A percentile compares a stretch with the other conserved stretches of the same genome.
Conservation (phyloP, 1,140 invertebrate genomes). For the Campodea augens region DNA sequence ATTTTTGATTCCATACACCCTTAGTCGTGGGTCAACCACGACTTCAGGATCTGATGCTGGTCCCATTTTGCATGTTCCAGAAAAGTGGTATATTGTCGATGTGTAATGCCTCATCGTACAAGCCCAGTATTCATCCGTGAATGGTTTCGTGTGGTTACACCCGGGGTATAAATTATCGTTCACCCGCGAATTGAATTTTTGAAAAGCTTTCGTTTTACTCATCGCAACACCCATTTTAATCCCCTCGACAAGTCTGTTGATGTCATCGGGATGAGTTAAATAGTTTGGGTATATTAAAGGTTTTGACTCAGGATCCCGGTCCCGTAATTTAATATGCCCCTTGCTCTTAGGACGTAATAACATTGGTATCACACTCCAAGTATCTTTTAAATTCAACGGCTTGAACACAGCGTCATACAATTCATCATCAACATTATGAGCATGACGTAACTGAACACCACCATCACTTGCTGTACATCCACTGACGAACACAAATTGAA, state of each 20-base stretch:
- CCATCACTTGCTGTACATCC: slow-evolving; percentile 62
- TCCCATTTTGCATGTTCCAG: slow-evolving; percentile 70
- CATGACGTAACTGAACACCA: too few species aligned
- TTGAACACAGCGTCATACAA: slow-evolving; percentile 17
- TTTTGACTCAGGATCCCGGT: slow-evolving; percentile 61
- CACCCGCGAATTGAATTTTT: slow-evolving; percentile 45
- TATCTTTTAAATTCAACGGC: slow-evolving; percentile 15
- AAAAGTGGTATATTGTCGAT: slow-evolving; percentile 71
- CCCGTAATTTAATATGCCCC: slow-evolving; percentile 53
- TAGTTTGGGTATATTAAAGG: slow-evolving; percentile 80
- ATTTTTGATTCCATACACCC: slow-evolving; percentile 51
- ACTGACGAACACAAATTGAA: slow-evolving; percentile 70
- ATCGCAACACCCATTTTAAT: slow-evolving; percentile 65
- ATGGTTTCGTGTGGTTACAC: slow-evolving; percentile 50
- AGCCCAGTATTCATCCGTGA: slow-evolving; percentile 67
- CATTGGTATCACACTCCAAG: slow-evolving; percentile 40
- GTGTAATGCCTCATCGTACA: slow-evolving; percentile 60
- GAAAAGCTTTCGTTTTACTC: slow-evolving; percentile 32
- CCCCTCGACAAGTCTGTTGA: slow-evolving; percentile 56
- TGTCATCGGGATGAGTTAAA: slow-evolving; percentile 58
- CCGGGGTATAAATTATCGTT: slow-evolving; percentile 50
- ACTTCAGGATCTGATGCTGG: slow-evolving; percentile 48
- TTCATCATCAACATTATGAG: slow-evolving; percentile 18
- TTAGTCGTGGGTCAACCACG: slow-evolving; percentile 57
- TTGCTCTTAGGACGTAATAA: slow-evolving; percentile 64